phyloP scores from a whole-genome alignment of 2,797 vertebrate species.

The Sebastes diaconus region DNA sequence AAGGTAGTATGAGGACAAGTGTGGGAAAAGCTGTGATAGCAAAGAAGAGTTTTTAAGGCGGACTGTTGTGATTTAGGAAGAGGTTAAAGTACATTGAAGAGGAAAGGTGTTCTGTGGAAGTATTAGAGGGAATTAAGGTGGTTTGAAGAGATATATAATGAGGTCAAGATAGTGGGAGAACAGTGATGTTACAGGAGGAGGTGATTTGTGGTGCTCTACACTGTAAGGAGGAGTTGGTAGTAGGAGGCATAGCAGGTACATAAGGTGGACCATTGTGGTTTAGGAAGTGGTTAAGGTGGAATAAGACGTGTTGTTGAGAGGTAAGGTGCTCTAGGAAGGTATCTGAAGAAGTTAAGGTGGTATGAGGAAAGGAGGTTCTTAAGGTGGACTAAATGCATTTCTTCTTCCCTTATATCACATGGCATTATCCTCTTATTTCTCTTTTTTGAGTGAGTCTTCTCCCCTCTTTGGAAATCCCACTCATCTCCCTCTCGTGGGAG shows the following conservation, averaged over 20 bases:
- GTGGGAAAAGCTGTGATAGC: neutral
- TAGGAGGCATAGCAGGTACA: neutral
- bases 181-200: neutral
- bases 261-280: neutral
- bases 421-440: neutral
- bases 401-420: neutral
- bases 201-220: neutral
- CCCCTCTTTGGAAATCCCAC: neutral
- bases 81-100: neutral
- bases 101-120: neutral
- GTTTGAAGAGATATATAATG: neutral
- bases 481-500: conserved; percentile 12
- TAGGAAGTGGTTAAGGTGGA: neutral
- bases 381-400: neutral
- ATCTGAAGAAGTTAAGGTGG: neutral
- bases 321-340: neutral
- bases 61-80: neutral
- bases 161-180: neutral
- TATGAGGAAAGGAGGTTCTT: neutral
- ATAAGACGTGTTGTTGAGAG: neutral
- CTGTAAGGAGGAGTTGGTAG: neutral
- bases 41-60: neutral
- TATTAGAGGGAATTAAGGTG: neutral
- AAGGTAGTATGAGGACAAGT: neutral
- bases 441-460: neutral